These are phyloP conservation scores for Siniperca scherzeri DNA, from an alignment of 2,797 vertebrate genomes.

Conservation along the genomic window DNA sequence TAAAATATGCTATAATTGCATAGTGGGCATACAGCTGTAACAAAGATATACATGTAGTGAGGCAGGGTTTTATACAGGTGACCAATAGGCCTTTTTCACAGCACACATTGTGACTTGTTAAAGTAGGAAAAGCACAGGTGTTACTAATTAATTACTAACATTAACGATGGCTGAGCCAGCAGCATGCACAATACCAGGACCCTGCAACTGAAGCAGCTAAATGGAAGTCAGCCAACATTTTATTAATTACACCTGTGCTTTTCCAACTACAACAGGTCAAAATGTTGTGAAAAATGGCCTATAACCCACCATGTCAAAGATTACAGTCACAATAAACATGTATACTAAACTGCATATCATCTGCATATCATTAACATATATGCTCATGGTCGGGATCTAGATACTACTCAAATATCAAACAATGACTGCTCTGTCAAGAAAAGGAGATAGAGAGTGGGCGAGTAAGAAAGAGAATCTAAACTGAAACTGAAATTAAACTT, in stretches of 20 bases:
- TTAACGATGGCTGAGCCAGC: not conserved
- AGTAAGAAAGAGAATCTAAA: conserved; percentile 18
- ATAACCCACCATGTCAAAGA: not conserved
- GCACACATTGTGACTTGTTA: too few species aligned
- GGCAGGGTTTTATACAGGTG: too few species aligned
- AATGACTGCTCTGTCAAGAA: conserved; percentile 22
- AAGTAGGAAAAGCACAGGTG: too few species aligned
- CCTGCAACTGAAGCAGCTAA: not conserved
- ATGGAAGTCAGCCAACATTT: not conserved
- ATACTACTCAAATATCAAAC: conserved; percentile 19
- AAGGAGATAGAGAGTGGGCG: conserved; percentile 12
- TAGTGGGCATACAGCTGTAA: too few species aligned
- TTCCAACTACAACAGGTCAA: not conserved
- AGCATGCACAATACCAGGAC: not conserved
- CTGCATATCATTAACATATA: not conserved
- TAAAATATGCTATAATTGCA: too few species aligned
- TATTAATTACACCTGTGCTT: conserved; percentile 8
- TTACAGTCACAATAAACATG: not conserved
- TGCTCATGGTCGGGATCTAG: not conserved
- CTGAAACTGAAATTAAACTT: conserved; percentile 28
- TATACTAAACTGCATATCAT: not conserved
- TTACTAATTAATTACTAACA: too few species aligned
- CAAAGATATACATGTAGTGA: too few species aligned
- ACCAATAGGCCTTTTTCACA: too few species aligned
- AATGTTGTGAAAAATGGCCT: not conserved